These are phyloP conservation scores for Babyrousa celebensis DNA, from an alignment of 2,797 vertebrate species.

Conservation along the genomic window DNA sequence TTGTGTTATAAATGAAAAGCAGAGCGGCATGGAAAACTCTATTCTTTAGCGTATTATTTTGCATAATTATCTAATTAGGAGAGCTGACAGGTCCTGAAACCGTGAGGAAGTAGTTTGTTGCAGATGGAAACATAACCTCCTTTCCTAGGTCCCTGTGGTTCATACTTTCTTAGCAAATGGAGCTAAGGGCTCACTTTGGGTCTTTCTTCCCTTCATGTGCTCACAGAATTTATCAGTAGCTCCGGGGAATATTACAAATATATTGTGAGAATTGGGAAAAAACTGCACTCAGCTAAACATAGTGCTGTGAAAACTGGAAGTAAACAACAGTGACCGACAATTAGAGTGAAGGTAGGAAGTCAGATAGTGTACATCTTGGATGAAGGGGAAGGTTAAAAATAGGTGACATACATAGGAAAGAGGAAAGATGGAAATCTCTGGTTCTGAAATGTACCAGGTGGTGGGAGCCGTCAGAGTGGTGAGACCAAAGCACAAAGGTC, in stretches of 20 bases:
- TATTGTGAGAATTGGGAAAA: constrained; percentile 1
- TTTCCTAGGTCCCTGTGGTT: neutral
- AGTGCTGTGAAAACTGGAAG: neutral
- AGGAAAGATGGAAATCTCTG: neutral
- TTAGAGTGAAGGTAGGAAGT: neutral
- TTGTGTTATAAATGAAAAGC: constrained; percentile 43
- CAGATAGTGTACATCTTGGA: neutral
- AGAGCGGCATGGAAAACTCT: neutral
- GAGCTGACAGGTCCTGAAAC: constrained; percentile 28
- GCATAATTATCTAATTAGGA: neutral
- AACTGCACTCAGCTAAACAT: neutral
- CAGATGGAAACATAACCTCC: neutral
- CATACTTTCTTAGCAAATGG: constrained; percentile 1
- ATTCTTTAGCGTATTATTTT: constrained; percentile 37
- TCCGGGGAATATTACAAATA: constrained; percentile 6
- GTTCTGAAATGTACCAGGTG: neutral
- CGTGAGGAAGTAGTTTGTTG: constrained; percentile 10
- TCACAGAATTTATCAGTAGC: constrained; percentile 34
- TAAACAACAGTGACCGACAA: neutral
- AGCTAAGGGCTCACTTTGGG: neutral
- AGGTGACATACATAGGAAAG: neutral
- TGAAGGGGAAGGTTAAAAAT: neutral
- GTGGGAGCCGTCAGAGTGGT: neutral
- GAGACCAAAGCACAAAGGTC: neutral
- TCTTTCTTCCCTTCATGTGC: constrained; percentile 17